Evolutionary conservation across 2,113 vertebrate genomes (phyloP).

Genomic region (Ptychochromis oligacanthus): DNA sequence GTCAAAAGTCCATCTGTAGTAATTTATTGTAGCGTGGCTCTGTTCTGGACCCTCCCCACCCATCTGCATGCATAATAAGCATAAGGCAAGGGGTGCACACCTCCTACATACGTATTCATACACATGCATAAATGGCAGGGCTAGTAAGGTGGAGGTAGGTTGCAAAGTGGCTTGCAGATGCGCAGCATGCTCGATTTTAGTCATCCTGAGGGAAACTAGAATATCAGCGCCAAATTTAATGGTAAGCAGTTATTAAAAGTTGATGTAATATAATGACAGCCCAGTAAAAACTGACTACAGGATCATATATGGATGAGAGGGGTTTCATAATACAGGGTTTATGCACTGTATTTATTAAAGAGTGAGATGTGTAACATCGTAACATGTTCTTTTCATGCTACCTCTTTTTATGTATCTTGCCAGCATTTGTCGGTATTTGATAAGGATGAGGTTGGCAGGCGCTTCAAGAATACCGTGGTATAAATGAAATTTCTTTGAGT

Average conservation of each 20-base stretch:
- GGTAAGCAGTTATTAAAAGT: neutral
- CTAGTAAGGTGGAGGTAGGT: neutral
- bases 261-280: neutral
- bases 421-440: constrained; percentile 10
- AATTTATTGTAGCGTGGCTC: neutral
- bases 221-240: neutral
- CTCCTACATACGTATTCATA: too few species aligned
- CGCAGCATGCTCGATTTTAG: neutral
- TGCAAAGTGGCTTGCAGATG: neutral
- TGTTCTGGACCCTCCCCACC: neutral
- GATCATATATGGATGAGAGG: neutral
- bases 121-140: too few species aligned
- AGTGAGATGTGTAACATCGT: neutral
- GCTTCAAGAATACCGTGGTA: constrained; percentile 25
- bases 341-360: constrained; percentile 2
- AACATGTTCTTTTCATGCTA: neutral
- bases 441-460: constrained; percentile 14
- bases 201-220: neutral
- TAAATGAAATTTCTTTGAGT: constrained; percentile 47
- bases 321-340: neutral
- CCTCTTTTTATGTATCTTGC: constrained; percentile 1
- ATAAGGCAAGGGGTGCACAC: too few species aligned
- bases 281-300: neutral
- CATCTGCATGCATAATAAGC: neutral
- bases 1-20: neutral